phyloP scores from a whole-genome alignment of 2,797 vertebrate genomes.

The Xenops minutus region DNA sequence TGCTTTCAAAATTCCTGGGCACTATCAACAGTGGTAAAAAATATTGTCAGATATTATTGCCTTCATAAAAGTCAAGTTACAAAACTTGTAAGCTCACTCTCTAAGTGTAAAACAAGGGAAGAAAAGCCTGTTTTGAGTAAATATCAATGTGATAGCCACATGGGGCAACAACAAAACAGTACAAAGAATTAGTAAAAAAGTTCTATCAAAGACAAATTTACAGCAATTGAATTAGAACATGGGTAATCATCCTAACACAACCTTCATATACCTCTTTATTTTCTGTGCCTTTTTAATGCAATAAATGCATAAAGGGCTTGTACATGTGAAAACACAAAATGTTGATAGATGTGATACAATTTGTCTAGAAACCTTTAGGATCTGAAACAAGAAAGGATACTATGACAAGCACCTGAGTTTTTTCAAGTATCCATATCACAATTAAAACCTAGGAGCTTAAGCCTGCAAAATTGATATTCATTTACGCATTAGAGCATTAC shows the following conservation, averaged over 20 bases:
- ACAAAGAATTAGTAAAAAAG: not conserved
- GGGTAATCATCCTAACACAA: not conserved
- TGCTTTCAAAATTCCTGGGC: not conserved
- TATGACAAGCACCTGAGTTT: not conserved
- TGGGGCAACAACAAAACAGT: not conserved
- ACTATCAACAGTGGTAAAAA: not conserved
- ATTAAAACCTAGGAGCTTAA: not conserved
- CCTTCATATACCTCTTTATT: not conserved
- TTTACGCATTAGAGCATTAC: not conserved
- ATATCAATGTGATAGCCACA: not conserved
- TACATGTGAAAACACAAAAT: not conserved
- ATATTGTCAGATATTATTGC: not conserved
- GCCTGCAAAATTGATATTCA: not conserved
- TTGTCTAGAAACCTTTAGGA: not conserved
- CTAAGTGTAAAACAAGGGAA: not conserved
- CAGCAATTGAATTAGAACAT: not conserved
- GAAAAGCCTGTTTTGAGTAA: not conserved
- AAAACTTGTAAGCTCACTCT: not conserved
- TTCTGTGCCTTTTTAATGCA: not conserved
- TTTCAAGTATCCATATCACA: not conserved
- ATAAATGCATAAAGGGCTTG: too few relatives aligned
- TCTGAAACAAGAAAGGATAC: not conserved
- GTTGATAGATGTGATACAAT: not conserved
- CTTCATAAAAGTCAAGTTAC: not conserved
- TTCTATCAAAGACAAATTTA: not conserved